phyloP scores from a whole-genome alignment of 2,797 vertebrate species.

The Arnoldichthys spilopterus region DNA sequence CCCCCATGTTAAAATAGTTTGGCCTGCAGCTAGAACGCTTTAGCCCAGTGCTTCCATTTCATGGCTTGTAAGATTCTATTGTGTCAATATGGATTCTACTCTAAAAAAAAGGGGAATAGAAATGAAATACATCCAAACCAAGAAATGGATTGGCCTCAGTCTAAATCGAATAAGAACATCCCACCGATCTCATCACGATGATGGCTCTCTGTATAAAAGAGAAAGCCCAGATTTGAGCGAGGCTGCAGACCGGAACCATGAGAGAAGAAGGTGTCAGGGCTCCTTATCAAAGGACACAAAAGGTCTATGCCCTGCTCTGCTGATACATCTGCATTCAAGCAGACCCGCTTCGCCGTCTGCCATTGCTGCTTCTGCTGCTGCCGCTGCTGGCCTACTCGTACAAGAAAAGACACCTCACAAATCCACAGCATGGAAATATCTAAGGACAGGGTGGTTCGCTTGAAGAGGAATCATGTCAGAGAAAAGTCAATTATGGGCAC shows the following conservation, averaged over 20 bases:
- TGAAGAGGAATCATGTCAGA: slow-evolving; percentile 80
- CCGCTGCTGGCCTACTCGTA: slow-evolving; percentile 60
- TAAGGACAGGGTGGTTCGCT: slow-evolving; percentile 73
- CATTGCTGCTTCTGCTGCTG: not conserved
- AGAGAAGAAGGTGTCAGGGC: slow-evolving; percentile 77
- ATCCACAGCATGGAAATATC: slow-evolving; percentile 71
- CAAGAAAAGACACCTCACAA: slow-evolving; percentile 58
- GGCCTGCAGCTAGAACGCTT: slow-evolving; percentile 52
- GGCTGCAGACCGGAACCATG: slow-evolving; percentile 78
- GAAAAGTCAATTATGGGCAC: slow-evolving; percentile 82
- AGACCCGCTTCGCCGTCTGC: slow-evolving; percentile 54
- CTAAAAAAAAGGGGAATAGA: slow-evolving; percentile 70
- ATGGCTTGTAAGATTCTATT: slow-evolving; percentile 74
- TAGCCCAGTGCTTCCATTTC: slow-evolving; percentile 56
- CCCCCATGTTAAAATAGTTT: slow-evolving; percentile 56
- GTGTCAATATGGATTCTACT: slow-evolving; percentile 80
- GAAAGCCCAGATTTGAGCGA: slow-evolving; percentile 78
- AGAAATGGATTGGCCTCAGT: slow-evolving; percentile 72
- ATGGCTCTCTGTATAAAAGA: slow-evolving; percentile 72
- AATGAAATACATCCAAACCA: slow-evolving; percentile 79
- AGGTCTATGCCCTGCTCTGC: slow-evolving; percentile 68
- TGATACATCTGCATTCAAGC: slow-evolving; percentile 67
- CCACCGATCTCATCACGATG: slow-evolving; percentile 72
- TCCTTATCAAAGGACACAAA: slow-evolving; percentile 77
- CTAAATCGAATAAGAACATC: slow-evolving; percentile 64